These are phyloP conservation scores for Apocheima hispidaria DNA, from an alignment of 2,888 invertebrate genomes.

Conservation along the genomic window DNA sequence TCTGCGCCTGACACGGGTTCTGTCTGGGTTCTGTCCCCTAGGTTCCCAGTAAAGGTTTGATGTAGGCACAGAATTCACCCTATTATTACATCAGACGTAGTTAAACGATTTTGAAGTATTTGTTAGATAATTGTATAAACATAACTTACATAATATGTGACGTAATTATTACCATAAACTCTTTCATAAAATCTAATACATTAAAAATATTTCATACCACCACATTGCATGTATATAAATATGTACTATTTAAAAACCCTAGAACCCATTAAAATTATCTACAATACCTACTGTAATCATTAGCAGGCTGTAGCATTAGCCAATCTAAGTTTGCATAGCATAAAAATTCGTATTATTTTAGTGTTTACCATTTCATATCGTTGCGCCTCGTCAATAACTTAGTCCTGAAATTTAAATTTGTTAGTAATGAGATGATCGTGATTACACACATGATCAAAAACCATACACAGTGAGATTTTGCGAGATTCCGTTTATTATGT, in stretches of 20 bases:
- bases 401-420: slow-evolving; percentile 91
- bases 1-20: too few species aligned
- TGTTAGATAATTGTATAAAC: slow-evolving; percentile 1
- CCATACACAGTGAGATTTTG: slow-evolving; percentile 15
- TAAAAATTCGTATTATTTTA: slow-evolving; percentile 60
- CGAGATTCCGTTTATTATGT: slow-evolving; percentile 11
- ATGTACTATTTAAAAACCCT: slow-evolving; percentile 17
- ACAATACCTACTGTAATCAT: slow-evolving; percentile 37
- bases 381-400: slow-evolving; percentile 94
- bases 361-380: slow-evolving; percentile 93
- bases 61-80: too few species aligned
- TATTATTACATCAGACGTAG: too few species aligned
- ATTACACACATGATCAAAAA: slow-evolving; percentile 49
- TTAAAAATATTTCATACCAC: neutral
- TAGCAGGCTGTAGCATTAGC: slow-evolving; percentile 61
- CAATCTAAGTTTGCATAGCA: slow-evolving; percentile 71
- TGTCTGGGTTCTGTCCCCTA: too few species aligned
- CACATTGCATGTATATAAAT: neutral
- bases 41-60: too few species aligned
- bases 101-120: neutral
- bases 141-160: neutral
- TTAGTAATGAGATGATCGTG: slow-evolving; percentile 82
- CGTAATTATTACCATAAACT: neutral
- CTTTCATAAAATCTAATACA: neutral
- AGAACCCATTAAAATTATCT: slow-evolving; percentile 28